Conservation (phyloP, 2,797 vertebrate genomes). For the Schizothorax lantsangensis region DNA sequence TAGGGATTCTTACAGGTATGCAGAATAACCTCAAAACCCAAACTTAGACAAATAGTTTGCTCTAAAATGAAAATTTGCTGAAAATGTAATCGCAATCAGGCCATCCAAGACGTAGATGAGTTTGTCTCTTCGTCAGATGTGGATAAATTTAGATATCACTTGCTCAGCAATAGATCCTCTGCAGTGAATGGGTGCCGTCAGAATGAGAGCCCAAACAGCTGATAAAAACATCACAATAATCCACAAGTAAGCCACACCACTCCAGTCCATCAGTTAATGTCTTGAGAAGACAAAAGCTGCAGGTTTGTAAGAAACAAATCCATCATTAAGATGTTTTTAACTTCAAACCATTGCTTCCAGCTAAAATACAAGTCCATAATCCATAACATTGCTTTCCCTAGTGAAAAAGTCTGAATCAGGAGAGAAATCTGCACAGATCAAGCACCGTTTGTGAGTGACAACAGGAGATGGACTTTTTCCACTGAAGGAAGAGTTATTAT, state of each 20-base stretch:
- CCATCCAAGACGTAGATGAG: not conserved
- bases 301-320: not conserved
- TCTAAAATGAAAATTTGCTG: not conserved
- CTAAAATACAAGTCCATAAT: not conserved
- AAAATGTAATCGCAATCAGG: not conserved
- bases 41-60: not conserved
- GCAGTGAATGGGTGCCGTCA: not conserved
- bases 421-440: not conserved
- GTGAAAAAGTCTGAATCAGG: not conserved
- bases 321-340: not conserved
- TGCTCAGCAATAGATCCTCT: not conserved
- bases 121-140: not conserved
- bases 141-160: not conserved
- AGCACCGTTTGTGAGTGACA: not conserved
- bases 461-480: not conserved
- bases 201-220: not conserved
- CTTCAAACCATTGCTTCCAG: too few relatives aligned
- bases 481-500: not conserved
- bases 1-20: constrained; percentile 28
- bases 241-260: not conserved
- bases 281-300: not conserved
- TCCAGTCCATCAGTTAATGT: not conserved
- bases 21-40: constrained; percentile 2
- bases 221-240: not conserved
- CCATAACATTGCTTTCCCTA: not conserved